Evolutionary conservation across 2,797 vertebrate genomes (phyloP), one percentile per base, ranked within the genome.

Genomic region (Apogon hyalosoma): DNA sequence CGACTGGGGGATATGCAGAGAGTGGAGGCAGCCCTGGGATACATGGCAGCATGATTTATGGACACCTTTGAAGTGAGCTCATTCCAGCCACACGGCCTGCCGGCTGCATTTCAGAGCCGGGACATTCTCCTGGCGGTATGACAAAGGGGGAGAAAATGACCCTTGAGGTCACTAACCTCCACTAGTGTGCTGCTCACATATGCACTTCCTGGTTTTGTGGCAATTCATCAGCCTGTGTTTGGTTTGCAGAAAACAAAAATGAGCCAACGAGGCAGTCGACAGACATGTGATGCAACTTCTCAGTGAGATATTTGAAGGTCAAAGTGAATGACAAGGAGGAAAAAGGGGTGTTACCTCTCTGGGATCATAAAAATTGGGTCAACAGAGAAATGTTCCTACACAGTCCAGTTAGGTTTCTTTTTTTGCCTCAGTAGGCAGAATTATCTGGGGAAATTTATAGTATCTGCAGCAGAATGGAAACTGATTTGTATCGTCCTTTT

Each of bases 51-150:
- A 83, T 93, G 91, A 94, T 93, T 93, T 93, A 92, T 92, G 86
- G 84, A 88, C 86, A 87, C 75, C 89, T 93, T 93, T 93, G 89
- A 94, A 92, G 91, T 88, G 76, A 89, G 87, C 81, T 90, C 79
- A 85, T 88, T 92, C 75, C 80, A 89, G 77, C 81, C 80, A 77
- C 77, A 59, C 68, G 45, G 84, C 70, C 80, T 76, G 86, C 63
- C 63, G 76, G 75, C 82, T 79, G 79, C 78, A 71, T 88, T 75
- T 85, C 70, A 75, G 79, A 76, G 67, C 62, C 16, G 70, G 66
- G 78, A 73, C 68, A 45, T 77, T 87, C 75, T 80, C 70, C 70
- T 69, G 52, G 61, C 28, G 16, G 52, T 53, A 64, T 31, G 6
- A 71, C 5, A 8, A 38, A 55, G 65, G 33, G n/a, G 75, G 60